Conservation (phyloP, 2,797 vertebrate genomes). For the Parotocinclus haroldoi region DNA sequence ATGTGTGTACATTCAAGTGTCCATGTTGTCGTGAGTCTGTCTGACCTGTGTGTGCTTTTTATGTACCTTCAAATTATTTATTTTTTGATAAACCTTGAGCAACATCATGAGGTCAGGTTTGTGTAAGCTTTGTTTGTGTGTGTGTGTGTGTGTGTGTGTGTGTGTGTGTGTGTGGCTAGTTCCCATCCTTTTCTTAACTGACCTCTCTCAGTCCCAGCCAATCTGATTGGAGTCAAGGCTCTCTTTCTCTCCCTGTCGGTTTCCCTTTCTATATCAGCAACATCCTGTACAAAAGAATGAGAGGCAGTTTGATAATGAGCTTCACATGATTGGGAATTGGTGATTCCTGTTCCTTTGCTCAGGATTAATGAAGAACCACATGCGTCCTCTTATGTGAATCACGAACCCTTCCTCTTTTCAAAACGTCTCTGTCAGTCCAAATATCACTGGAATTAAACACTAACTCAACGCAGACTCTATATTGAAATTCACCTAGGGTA, state of each 20-base stretch:
- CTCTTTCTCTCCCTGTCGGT: background rate
- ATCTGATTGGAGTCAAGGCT: slow-evolving; percentile 6
- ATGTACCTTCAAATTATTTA: slow-evolving; percentile 21
- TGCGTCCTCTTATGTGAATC: slow-evolving; percentile 54
- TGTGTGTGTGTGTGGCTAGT: slow-evolving; percentile 23
- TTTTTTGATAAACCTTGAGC: slow-evolving; percentile 17
- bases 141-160: background rate
- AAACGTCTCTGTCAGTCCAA: slow-evolving; percentile 42
- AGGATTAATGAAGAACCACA: slow-evolving; percentile 59
- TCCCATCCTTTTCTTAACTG: slow-evolving; percentile 30
- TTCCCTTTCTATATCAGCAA: slow-evolving; percentile 25
- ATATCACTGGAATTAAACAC: slow-evolving; percentile 36
- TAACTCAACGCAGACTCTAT: slow-evolving; percentile 43
- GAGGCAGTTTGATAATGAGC: slow-evolving; percentile 50
- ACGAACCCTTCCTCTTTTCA: slow-evolving; percentile 26
- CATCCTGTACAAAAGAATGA: slow-evolving; percentile 39
- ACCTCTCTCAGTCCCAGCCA: slow-evolving; percentile 19
- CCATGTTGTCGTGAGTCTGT: slow-evolving; percentile 20
- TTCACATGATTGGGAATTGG: slow-evolving; percentile 51
- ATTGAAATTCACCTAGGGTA: too few species aligned
- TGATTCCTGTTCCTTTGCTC: slow-evolving; percentile 43
- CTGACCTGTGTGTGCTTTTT: slow-evolving; percentile 18
- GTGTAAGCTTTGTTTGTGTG: slow-evolving; percentile 2
- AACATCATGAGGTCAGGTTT: slow-evolving; percentile 8
- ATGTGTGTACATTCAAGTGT: background rate